Evolutionary conservation across 2,113 vertebrate species (phyloP).

Genomic region (Ivindomyrus marchei): DNA sequence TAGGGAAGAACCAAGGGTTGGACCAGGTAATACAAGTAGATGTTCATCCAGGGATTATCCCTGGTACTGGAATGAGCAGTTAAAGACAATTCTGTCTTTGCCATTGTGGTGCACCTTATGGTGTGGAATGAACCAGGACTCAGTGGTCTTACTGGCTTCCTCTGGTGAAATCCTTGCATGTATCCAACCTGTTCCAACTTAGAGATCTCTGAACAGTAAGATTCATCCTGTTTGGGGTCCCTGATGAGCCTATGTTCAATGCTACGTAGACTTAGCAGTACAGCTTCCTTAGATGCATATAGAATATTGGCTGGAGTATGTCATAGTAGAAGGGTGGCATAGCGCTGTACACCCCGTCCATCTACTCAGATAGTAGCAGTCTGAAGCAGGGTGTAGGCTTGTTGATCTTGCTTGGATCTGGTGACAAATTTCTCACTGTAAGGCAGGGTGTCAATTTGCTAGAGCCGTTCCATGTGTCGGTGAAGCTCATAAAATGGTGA

Average conservation of each 20-base stretch:
- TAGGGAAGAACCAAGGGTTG: neutral
- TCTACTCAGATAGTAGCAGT: neutral
- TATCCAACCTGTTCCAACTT: conserved; percentile 5
- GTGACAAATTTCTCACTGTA: neutral
- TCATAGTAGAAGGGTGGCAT: neutral
- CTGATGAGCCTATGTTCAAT: neutral
- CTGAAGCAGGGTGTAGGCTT: neutral
- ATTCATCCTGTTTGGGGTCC: neutral
- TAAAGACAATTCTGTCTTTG: conserved; percentile 2
- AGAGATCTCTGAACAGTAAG: conserved; percentile 4
- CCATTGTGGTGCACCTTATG: conserved; percentile 9
- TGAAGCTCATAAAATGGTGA: neutral
- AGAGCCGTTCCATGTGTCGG: neutral
- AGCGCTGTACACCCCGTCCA: neutral
- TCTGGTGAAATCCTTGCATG: neutral
- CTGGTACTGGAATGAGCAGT: conserved; percentile 5
- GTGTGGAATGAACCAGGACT: conserved; percentile 17
- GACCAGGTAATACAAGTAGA: conserved; percentile 11
- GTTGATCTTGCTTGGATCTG: neutral
- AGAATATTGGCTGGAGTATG: neutral
- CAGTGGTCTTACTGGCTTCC: neutral
- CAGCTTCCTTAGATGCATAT: neutral
- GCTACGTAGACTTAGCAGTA: neutral
- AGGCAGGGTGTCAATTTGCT: neutral
- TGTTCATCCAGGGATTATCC: neutral